A percentile compares a stretch with the other conserved stretches of the same genome.
These are phyloP conservation scores for Gymnarchus niloticus DNA, from an alignment of 2,113 vertebrate genomes.

Conservation along the genomic window DNA sequence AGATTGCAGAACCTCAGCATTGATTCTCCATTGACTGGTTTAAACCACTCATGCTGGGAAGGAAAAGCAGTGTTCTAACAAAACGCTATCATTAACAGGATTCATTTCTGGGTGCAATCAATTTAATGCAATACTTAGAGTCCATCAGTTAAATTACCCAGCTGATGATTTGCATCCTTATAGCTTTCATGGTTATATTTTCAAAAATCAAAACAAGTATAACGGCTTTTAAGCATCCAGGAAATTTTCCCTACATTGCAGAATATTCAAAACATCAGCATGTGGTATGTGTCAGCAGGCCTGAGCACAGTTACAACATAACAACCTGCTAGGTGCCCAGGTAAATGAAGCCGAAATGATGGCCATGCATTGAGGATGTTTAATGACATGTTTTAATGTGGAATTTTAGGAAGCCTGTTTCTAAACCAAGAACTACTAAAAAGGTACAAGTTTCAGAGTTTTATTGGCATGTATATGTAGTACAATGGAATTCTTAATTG, in stretches of 20 bases:
- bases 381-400: background rate
- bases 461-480: background rate
- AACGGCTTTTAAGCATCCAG: constrained; percentile 5
- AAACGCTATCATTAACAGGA: constrained; percentile 18
- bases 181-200: constrained; percentile 17
- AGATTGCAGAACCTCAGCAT: background rate
- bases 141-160: constrained; percentile 27
- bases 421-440: background rate
- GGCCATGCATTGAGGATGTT: background rate
- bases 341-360: background rate
- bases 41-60: constrained; percentile 6
- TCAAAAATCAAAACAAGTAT: constrained; percentile 20
- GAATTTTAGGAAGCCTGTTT: background rate
- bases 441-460: background rate
- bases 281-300: background rate
- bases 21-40: constrained; percentile 10
- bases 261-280: background rate
- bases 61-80: constrained; percentile 16
- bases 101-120: constrained; percentile 23
- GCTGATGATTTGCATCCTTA: constrained; percentile 21
- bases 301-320: background rate
- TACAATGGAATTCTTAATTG: background rate
- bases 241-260: constrained; percentile 11
- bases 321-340: background rate
- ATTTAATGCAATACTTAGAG: constrained; percentile 28